These are phyloP conservation scores for Sternotherus odoratus DNA, from an alignment of 2,797 vertebrate species.

Conservation along the genomic window DNA sequence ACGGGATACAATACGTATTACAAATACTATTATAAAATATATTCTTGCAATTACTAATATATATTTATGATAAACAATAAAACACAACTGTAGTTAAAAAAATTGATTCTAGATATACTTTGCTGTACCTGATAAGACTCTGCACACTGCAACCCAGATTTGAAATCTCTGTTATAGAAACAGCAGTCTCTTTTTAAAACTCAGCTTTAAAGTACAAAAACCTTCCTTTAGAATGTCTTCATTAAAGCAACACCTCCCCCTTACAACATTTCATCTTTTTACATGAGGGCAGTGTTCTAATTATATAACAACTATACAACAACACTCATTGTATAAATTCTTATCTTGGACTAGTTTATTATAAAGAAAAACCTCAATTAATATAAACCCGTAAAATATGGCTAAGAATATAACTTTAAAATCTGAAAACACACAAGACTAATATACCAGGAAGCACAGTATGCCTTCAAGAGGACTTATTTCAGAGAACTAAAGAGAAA, in stretches of 20 bases:
- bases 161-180: background rate
- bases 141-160: background rate
- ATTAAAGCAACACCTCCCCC: background rate
- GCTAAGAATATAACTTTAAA: background rate
- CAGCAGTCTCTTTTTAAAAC: background rate
- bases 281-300: background rate
- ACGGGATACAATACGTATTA: background rate
- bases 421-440: background rate
- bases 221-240: background rate
- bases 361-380: background rate
- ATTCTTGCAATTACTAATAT: background rate
- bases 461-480: background rate
- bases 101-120: background rate
- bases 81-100: background rate
- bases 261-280: background rate
- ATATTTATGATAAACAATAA: background rate
- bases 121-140: background rate
- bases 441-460: background rate
- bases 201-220: background rate
- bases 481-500: conserved; percentile 21
- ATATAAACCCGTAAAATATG: background rate
- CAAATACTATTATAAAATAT: background rate
- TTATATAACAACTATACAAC: background rate
- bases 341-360: background rate
- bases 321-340: background rate